A percentile compares a stretch with the other conserved stretches of the same genome.
Evolutionary conservation across 2,113 vertebrate species (phyloP).

Genomic region (Solenodon paradoxus): DNA sequence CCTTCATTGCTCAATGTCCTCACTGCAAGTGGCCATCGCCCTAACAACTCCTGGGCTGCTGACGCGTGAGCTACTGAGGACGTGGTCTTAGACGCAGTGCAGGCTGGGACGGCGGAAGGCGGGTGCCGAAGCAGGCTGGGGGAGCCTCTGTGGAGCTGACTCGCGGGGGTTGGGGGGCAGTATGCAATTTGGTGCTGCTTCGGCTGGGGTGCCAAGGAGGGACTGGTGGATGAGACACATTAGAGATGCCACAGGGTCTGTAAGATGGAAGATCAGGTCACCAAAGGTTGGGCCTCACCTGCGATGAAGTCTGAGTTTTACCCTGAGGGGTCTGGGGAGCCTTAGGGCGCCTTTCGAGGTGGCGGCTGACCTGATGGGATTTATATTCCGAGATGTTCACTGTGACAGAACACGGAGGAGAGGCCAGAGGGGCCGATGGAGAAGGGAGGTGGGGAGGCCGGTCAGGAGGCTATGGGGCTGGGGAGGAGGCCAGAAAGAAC

Average conservation of each 20-base stretch:
- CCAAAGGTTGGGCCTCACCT: not conserved
- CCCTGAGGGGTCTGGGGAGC: not conserved
- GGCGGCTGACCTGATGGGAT: not conserved
- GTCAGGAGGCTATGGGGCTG: not conserved
- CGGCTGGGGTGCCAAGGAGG: not conserved
- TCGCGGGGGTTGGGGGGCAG: not conserved
- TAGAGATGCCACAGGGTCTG: not conserved
- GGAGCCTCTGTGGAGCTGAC: not conserved
- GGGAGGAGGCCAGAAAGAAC: not conserved
- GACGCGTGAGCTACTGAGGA: not conserved
- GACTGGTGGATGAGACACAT: not conserved
- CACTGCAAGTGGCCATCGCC: not conserved
- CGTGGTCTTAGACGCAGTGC: no score
- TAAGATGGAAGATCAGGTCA: not conserved
- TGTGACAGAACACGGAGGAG: not conserved
- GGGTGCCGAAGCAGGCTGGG: not conserved
- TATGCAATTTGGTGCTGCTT: accelerated
- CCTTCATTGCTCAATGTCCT: not conserved
- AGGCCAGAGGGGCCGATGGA: not conserved
- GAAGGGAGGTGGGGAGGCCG: not conserved
- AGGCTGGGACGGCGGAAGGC: not conserved
- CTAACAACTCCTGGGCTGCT: accelerated
- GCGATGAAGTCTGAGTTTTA: not conserved
- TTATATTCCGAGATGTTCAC: not conserved
- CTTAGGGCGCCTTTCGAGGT: not conserved